phyloP scores from a whole-genome alignment of 2,113 vertebrate species.

The Cephalopterus ornatus region DNA sequence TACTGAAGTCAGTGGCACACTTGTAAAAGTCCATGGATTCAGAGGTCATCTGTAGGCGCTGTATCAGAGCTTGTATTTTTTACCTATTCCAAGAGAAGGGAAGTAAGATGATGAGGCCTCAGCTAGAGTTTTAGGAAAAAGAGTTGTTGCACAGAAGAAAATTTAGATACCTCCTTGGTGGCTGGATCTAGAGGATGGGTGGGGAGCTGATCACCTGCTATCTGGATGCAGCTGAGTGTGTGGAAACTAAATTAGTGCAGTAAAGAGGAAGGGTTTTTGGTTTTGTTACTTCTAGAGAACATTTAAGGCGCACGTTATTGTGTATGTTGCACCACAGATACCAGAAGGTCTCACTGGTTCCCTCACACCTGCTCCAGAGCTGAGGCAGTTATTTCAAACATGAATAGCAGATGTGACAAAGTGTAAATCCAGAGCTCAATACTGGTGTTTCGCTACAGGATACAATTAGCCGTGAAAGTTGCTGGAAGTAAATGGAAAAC shows the following conservation, averaged over 20 bases:
- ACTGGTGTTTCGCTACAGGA: not conserved
- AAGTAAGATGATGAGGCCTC: not conserved
- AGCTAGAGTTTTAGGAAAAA: not conserved
- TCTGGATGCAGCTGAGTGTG: no score
- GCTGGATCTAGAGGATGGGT: not conserved
- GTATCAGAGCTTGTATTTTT: not conserved
- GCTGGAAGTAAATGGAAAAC: not conserved
- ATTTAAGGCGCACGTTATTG: not conserved
- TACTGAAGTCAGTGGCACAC: not conserved
- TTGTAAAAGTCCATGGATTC: not conserved
- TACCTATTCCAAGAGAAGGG: not conserved
- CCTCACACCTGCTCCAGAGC: not conserved
- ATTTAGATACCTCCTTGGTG: not conserved
- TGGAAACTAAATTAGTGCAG: not conserved
- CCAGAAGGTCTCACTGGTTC: not conserved
- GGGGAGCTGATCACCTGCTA: not conserved
- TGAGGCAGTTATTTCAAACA: not conserved
- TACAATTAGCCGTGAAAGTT: not conserved
- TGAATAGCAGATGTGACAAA: fast-evolving
- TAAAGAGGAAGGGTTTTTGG: not conserved
- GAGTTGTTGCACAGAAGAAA: not conserved
- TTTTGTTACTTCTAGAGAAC: not conserved
- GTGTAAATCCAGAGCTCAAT: not conserved
- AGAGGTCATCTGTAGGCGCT: not conserved
- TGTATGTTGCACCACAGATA: not conserved